Evolutionary conservation across 2,797 vertebrate genomes (phyloP).

Genomic region (Hyperoplus immaculatus): DNA sequence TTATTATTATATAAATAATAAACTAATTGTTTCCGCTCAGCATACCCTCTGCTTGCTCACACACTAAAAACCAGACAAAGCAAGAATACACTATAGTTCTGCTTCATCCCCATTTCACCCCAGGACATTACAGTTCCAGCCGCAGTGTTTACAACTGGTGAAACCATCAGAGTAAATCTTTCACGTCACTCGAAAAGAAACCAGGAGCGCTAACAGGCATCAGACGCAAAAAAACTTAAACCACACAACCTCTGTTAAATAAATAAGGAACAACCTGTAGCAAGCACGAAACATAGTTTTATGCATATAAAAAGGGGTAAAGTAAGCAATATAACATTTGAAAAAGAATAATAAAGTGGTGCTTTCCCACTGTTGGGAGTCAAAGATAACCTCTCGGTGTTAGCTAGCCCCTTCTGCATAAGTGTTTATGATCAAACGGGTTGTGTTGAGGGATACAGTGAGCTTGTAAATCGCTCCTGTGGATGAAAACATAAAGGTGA

Average conservation of each 20-base stretch:
- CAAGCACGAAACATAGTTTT: neutral
- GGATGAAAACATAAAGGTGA: constrained; percentile 68
- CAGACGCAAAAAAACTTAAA: constrained; percentile 35
- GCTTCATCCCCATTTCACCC: constrained; percentile 7
- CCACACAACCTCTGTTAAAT: constrained; percentile 5
- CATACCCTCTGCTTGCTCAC: neutral
- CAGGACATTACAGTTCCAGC: constrained; percentile 10
- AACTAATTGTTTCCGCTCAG: neutral
- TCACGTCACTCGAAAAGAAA: constrained; percentile 44
- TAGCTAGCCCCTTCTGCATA: constrained; percentile 16
- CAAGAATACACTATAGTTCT: neutral
- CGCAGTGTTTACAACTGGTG: constrained; percentile 30
- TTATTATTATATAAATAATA: neutral
- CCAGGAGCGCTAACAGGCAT: constrained; percentile 37
- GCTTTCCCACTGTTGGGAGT: neutral
- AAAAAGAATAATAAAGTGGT: constrained; percentile 17
- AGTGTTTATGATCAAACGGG: neutral
- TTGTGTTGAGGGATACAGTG: constrained; percentile 15
- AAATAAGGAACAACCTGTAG: neutral
- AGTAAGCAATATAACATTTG: neutral
- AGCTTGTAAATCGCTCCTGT: constrained; percentile 71
- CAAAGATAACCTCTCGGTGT: constrained; percentile 25
- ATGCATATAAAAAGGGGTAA: neutral
- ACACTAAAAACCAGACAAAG: neutral
- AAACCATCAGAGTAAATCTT: constrained; percentile 60